Base-by-base conservation (phyloP, 1,140 invertebrate genomes). In the Pseudoatta argentina region DNA sequence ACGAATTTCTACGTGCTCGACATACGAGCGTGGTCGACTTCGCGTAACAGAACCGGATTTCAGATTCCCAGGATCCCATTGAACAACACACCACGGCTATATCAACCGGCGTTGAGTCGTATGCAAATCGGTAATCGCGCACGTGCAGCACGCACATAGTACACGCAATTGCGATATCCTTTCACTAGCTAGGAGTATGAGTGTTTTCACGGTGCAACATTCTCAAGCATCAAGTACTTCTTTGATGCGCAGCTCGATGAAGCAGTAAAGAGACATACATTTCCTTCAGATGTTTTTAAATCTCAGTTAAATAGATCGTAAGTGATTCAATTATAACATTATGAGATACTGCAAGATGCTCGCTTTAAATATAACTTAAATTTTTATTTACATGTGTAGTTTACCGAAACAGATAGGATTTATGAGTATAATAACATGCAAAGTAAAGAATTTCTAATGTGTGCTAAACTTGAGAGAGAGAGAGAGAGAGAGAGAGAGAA, bases 1-100 rank as follows among this genome's bases (percentile, higher is more conserved):
- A 93, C 91, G 92, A 93, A 93, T 92, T 91, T 92, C 89, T 92
- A 93, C 93, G 92, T 93, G 93, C 91, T 85, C 88, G 87, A 91
- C 89, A 93, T 93, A 91, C 87, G 85, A 71, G 73, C 83, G 72
- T 34, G 55, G 57, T 48, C 73, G 61, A 79, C 85, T 79, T 85
- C 79, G 51, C 87, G 81, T 87, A 81, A 78, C 69, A 12, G 48
- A 85, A 90, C 87, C 63, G 61, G 89, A 91, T 92, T 90, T 79
- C 72, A 85, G 76, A 86, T 91, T 90, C 89, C 64, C 85, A 27
- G 71, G 71, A 77, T 85, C 81, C 61, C 63, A 85, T 77, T 87
- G 91, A 86, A 87, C 88, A 88, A 88, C 85, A 86, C 86, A 73
- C 87, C 51, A 69, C 67, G 86, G 64, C 89, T 92, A 88, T 92